Evolutionary conservation across 2,888 invertebrate genomes (phyloP).

Genomic region (Lypha dubia): DNA sequence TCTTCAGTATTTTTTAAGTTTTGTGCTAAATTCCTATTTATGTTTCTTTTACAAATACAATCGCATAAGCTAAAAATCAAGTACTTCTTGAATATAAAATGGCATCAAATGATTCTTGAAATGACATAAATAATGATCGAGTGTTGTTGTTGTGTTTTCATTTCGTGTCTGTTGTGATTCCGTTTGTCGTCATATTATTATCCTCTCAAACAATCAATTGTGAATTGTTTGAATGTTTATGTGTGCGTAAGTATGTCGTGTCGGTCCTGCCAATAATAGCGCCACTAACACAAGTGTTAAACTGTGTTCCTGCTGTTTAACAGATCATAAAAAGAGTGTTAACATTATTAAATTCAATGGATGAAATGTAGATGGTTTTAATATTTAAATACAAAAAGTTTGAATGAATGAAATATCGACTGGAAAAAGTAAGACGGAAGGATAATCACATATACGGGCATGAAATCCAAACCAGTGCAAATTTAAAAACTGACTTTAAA

Average conservation of each 20-base stretch:
- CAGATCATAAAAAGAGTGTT: constrained; percentile 18
- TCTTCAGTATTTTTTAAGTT: constrained; percentile 31
- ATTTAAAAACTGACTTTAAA: too few relatives aligned
- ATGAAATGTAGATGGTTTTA: too few relatives aligned
- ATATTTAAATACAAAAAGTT: too few relatives aligned
- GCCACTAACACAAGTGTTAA: not conserved
- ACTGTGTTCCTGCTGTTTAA: not conserved
- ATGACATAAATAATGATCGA: constrained; percentile 65
- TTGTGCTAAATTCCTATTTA: constrained; percentile 43
- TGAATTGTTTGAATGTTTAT: not conserved
- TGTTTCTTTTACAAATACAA: not conserved
- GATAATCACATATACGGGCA: too few relatives aligned
- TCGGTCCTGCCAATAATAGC: constrained; percentile 26
- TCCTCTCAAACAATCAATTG: constrained; percentile 28
- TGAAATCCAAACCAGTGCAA: too few relatives aligned
- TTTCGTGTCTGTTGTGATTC: constrained; percentile 24
- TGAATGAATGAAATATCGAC: too few relatives aligned
- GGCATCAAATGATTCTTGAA: constrained; percentile 20
- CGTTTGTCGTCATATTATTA: constrained; percentile 26
- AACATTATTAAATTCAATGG: not conserved
- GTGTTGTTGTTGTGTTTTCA: constrained; percentile 51
- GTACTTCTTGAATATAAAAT: constrained; percentile 17
- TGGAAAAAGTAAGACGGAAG: too few relatives aligned
- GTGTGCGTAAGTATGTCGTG: not conserved
- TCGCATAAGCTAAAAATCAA: constrained; percentile 31